Evolutionary conservation across 2,888 invertebrate genomes (phyloP), one percentile per base, ranked within the genome.

Genomic region (Tillus elongatus): DNA sequence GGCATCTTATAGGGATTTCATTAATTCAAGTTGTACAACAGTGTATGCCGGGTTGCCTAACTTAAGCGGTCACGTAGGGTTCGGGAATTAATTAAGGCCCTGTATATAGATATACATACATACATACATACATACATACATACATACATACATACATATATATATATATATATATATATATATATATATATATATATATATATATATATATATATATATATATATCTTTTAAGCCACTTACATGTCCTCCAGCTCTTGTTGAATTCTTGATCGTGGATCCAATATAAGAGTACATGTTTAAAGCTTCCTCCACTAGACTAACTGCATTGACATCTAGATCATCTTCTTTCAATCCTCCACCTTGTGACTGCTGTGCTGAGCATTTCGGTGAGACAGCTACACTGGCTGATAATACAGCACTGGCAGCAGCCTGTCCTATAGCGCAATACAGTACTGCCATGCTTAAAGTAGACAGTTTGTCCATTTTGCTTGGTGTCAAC

Each of bases 231-330:
- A n/a, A 29, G 19, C 30, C 44, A 71, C 78, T 77, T 68, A 87
- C 87, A 64, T 83, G 84, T 44, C 88, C 88, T 33, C 88, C 88
- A 33, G 89, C 87, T 50, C 91, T 74, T 0, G 91, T 88, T 3
- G 91, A 91, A 36, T 75, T 76, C 58, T 82, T 84, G 51, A 92
- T 84, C 24, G 82, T 79, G 45, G 76, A 77, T 2, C 87, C 84
- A 40, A 91, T 81, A 47, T 77, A 76, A 48, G 81, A 82, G 65
- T 87, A 91, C 50, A 92, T 77, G 60, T 88, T 86, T 42, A 93
- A 71, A 15, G 88, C 82, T 62, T 88, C 89, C 60, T 92, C 90
- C 0, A 93, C 89, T 42, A 93, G 74, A 3, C 77, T 77, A 2
- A 86, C 79, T 0, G 88, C 86, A 53, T 83, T 78, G 43, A 79